Evolutionary conservation across 2,888 invertebrate species (phyloP), one percentile per base, ranked within the genome.

Genomic region (Meteorus cinctellus): DNA sequence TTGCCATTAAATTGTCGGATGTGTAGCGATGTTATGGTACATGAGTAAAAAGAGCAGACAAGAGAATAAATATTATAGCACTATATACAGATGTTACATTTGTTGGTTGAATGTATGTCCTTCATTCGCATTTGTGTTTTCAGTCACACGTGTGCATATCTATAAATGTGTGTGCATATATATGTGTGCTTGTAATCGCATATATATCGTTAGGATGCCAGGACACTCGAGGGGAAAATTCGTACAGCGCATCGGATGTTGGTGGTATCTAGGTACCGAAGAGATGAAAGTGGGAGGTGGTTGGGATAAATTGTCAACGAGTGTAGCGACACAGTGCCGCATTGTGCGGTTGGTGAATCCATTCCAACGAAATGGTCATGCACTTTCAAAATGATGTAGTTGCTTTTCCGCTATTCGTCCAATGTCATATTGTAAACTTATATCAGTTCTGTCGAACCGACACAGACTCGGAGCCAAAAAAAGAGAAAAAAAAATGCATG

Each of bases 281-380:
- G 29, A 12, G 71, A 36, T 34, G 5, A 27, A 41, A 60, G 24
- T 24, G 10, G 60, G 24, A 41, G 60, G 41, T 14, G 3, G 34
- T 19, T 65, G n/a, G 48, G 48, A 48, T 68, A 72, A 75, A 71
- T 75, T 31, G 71, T 71, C 66, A 62, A 75, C 66, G 71, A 70
- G 66, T 75, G 55, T 29, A 63, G 27, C 3, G 62, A 29, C 65
- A 34, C 55, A 66, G 67, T 74, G 60, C 31, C n/a, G 45, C 48
- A 75, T 75, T 72, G 75, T 71, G 70, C 65, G 75, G 71, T 31
- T 68, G 59, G 66, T 62, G 62, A 75, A 75, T 66, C 75, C 67
- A 75, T 75, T 74, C 16, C 67, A 51, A 41, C 41, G 19, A 14
- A 24, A 36, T 51, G 45, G 41, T 68, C 14, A 27, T n/a, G 36